phyloP scores from a whole-genome alignment of 2,797 vertebrate species.

The Thripadectes ignobilis region DNA sequence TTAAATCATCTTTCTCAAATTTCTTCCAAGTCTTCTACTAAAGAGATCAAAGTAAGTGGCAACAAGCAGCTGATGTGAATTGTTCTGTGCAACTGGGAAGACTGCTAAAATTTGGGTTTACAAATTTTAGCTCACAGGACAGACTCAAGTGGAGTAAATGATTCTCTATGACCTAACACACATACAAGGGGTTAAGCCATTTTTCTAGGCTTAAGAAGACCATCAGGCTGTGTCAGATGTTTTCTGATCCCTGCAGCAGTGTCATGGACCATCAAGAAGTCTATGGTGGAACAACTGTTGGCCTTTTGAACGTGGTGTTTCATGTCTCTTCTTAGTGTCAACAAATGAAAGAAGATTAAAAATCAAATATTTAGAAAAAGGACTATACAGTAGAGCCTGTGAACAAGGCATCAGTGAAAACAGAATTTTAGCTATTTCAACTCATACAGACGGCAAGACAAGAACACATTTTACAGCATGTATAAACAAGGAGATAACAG shows the following conservation, averaged over 20 bases:
- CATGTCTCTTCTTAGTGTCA: not conserved
- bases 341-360: not conserved
- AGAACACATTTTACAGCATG: too few relatives aligned
- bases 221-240: not conserved
- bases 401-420: too few relatives aligned
- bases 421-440: too few relatives aligned
- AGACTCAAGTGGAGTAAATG: not conserved
- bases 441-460: too few relatives aligned
- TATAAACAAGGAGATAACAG: too few relatives aligned
- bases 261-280: not conserved
- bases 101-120: not conserved
- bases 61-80: not conserved
- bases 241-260: not conserved
- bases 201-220: not conserved
- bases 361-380: not conserved
- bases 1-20: not conserved
- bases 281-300: rapidly evolving
- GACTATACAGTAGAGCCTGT: too few relatives aligned
- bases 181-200: not conserved
- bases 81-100: not conserved
- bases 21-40: not conserved
- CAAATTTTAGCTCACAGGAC: not conserved
- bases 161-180: not conserved
- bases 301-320: not conserved
- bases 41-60: not conserved